phyloP scores from a whole-genome alignment of 2,888 invertebrate species.

The Teleogryllus oceanicus region DNA sequence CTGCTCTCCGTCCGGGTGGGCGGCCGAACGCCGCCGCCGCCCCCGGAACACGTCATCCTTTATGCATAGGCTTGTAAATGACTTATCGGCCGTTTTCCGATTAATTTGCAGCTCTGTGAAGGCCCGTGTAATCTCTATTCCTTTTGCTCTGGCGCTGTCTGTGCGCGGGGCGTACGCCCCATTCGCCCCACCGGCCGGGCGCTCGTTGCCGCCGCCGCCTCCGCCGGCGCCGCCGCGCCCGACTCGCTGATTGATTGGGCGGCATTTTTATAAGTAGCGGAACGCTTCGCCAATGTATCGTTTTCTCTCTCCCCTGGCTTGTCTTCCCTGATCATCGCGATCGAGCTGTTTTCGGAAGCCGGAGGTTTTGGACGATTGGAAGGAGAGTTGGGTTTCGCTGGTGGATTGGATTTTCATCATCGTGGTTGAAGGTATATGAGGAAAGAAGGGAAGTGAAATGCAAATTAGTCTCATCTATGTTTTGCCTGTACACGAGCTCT shows the following conservation, averaged over 20 bases:
- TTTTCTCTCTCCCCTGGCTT: too few relatives aligned
- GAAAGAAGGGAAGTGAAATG: too few relatives aligned
- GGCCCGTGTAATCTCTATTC: conserved; percentile 18
- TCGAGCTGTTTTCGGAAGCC: too few relatives aligned
- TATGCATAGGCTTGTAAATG: conserved; percentile 18
- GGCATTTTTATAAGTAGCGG: conserved; percentile 18
- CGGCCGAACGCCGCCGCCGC: background rate
- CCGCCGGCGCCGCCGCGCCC: background rate
- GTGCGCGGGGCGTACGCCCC: too few relatives aligned
- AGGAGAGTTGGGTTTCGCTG: too few relatives aligned
- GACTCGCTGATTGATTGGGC: conserved; percentile 9
- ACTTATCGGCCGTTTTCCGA: conserved; percentile 18
- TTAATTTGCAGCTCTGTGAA: conserved; percentile 18
- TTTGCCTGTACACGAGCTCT: too few relatives aligned
- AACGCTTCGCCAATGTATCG: background rate
- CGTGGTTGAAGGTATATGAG: too few relatives aligned
- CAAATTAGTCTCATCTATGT: too few relatives aligned
- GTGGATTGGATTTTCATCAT: too few relatives aligned
- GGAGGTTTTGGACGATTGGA: too few relatives aligned
- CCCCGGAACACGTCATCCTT: conserved; percentile 18
- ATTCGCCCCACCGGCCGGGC: background rate
- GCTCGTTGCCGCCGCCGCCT: background rate
- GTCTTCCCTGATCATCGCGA: too few relatives aligned
- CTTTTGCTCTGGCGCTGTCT: conserved; percentile 18
- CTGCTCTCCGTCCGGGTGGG: background rate